Base-by-base conservation (phyloP, 2,888 invertebrate species). In the Baronia brevicornis region DNA sequence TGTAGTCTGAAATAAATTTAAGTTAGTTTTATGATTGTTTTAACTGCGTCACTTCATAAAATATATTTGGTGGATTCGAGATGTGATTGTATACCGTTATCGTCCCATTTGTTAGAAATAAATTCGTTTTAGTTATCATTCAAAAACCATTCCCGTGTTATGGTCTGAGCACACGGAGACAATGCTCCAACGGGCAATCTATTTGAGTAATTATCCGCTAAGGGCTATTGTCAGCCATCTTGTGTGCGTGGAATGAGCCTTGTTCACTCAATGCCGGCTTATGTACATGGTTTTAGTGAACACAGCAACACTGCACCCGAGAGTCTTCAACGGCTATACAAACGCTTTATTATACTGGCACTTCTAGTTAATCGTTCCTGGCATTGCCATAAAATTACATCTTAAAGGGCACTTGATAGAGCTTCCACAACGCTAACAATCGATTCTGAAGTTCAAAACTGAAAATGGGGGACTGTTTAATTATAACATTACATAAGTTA, bases 151-250 rank as follows among this genome's bases (percentile, higher is more conserved):
- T 60, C 59, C 59, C 60, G 66, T 73, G 75, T 69, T 67, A 68
- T 59, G 56, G 63, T 56, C 44, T 48, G 48, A 55, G 61, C 57
- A 64, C 60, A 65, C 60, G 69, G 63, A 73, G 72, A 78, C 79
- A 80, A 84, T 78, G 65, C 78, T 70, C 78, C 73, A 80, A 79
- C 77, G 78, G 82, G 77, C 80, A 78, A 82, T 82, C 80, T 79
- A 80, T 84, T 82, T 80, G 82, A 84, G 80, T 82, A 80, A 84
- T 82, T 82, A 82, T 77, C 67, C 78, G 71, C 80, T 71, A 77
- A 82, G 80, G 80, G 75, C 82, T 66, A 79, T 82, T 80, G 82
- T 80, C 77, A 65, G 78, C 75, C 77, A 80, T 84, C 82, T 82
- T 79, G 82, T 69, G 62, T 69, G 69, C 66, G 66, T 65, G 66